Conservation (phyloP, 2,113 vertebrate genomes). For the Herpailurus yagouaroundi region DNA sequence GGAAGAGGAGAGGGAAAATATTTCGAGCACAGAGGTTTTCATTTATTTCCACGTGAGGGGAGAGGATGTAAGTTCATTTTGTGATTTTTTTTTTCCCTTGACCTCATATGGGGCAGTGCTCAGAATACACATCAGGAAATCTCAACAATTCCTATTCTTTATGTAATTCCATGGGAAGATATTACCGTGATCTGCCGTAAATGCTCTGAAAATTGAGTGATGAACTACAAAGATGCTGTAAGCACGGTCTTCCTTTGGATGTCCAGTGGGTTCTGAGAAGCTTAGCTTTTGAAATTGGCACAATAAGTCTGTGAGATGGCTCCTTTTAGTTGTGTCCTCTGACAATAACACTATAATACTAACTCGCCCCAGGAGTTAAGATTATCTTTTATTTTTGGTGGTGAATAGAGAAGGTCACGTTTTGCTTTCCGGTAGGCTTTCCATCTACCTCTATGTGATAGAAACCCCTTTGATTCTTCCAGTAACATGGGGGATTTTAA, state of each 20-base stretch:
- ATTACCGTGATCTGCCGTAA: neutral
- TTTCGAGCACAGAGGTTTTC: constrained; percentile 20
- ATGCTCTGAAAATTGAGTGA: constrained; percentile 1
- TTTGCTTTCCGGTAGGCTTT: neutral
- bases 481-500: neutral
- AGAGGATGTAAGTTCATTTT: constrained; percentile 15
- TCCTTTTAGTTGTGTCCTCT: neutral
- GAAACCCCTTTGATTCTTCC: neutral
- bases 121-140: constrained; percentile 60
- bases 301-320: neutral
- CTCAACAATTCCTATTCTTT: neutral
- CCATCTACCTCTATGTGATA: neutral
- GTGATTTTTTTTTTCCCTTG: neutral
- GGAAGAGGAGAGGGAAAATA: constrained; percentile 28
- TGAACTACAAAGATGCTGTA: neutral
- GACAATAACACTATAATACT: neutral
- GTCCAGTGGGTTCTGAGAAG: neutral
- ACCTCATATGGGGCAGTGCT: neutral
- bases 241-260: neutral
- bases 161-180: constrained; percentile 23
- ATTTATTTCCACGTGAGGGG: constrained; percentile 50
- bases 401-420: neutral
- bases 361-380: neutral
- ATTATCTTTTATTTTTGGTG: neutral
- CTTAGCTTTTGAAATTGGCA: neutral